Conservation (phyloP, 2,797 vertebrate species). For the Notamacropus eugenii region DNA sequence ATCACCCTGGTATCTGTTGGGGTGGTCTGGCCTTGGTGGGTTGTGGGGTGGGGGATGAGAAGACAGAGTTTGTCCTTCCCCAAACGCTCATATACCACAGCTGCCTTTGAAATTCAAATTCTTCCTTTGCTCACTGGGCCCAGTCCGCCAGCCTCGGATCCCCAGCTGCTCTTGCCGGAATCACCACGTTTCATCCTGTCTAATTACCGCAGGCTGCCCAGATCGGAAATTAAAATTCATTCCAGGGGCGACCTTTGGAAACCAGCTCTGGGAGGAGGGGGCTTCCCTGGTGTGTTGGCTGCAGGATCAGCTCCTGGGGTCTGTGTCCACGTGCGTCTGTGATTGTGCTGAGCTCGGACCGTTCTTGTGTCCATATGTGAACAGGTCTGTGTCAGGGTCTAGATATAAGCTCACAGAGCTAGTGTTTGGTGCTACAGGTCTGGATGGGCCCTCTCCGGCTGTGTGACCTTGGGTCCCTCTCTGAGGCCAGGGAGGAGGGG, state of each 20-base stretch:
- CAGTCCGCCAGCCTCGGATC: not conserved
- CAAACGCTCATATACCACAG: slow-evolving; percentile 5
- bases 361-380: not conserved
- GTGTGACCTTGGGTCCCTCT: slow-evolving; percentile 51
- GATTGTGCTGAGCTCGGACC: not conserved
- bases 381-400: not conserved
- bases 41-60: not conserved
- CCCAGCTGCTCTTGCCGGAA: not conserved
- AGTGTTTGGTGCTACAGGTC: not conserved
- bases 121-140: not conserved
- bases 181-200: not conserved
- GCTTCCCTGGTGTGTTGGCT: not conserved
- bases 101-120: slow-evolving; percentile 74
- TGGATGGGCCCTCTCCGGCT: not conserved
- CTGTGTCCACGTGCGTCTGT: not conserved
- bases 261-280: accelerated
- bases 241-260: slow-evolving; percentile 42
- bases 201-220: not conserved
- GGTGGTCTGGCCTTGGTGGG: not conserved
- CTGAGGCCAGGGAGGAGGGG: not conserved
- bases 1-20: not conserved
- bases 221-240: slow-evolving; percentile 70
- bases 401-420: not conserved
- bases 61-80: not conserved
- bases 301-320: not conserved